phyloP scores from a whole-genome alignment of 2,888 invertebrate genomes.

The Halictus ligatus region DNA sequence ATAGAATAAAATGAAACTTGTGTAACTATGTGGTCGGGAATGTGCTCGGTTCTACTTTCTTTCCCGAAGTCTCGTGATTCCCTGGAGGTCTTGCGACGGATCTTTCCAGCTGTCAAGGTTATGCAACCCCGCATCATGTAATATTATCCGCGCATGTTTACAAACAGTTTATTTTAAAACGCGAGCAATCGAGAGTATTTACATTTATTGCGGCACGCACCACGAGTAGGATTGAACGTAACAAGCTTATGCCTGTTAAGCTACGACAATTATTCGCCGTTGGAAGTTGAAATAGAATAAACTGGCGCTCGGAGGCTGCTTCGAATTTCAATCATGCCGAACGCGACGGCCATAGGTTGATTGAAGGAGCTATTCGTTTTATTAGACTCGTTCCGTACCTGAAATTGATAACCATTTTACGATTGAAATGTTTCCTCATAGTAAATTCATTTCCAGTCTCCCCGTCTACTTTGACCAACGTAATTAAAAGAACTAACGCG shows the following conservation, averaged over 20 bases:
- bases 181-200: not conserved
- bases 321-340: not conserved
- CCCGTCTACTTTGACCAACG: not conserved
- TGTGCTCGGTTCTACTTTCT: conserved; percentile 27
- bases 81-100: not conserved
- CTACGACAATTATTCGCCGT: not conserved
- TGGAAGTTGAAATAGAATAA: not conserved
- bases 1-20: not conserved
- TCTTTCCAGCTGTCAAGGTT: not conserved
- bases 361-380: not conserved
- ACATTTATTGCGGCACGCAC: not conserved
- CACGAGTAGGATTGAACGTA: not conserved
- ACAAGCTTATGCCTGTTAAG: not conserved
- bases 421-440: not conserved
- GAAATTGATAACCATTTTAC: not conserved
- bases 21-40: not conserved
- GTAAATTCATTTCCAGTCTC: not conserved
- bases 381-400: not conserved
- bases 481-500: not conserved
- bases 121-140: not conserved
- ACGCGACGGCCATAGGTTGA: not conserved
- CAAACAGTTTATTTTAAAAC: conserved; percentile 10
- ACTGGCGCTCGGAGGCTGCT: not conserved
- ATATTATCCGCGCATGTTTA: not conserved
- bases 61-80: conserved; percentile 12